Conservation (phyloP, 2,113 vertebrate species). For the Albula goreensis region DNA sequence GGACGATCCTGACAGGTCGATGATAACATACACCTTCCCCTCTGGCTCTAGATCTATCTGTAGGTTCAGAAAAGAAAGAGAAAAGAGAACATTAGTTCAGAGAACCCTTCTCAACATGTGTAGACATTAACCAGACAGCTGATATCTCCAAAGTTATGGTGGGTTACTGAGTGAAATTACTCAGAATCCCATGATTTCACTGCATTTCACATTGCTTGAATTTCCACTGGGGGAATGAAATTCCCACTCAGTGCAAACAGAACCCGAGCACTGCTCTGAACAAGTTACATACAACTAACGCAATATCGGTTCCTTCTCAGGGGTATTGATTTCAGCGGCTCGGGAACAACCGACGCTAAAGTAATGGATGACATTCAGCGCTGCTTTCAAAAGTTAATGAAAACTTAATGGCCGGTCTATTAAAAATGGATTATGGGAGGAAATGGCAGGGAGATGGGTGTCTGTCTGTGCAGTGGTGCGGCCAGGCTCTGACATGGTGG, state of each 20-base stretch:
- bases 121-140: not conserved
- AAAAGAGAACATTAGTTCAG: not conserved
- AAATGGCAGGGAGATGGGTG: constrained; percentile 42
- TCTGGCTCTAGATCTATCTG: constrained; percentile 91
- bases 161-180: not conserved
- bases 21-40: constrained; percentile 86
- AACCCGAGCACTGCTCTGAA: not conserved
- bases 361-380: constrained; percentile 37
- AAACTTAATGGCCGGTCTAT: constrained; percentile 39
- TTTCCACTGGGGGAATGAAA: not conserved
- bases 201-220: not conserved
- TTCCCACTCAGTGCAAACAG: not conserved
- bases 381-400: constrained; percentile 41
- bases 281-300: not conserved
- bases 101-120: not conserved
- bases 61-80: constrained; percentile 50
- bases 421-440: constrained; percentile 46
- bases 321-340: constrained; percentile 33
- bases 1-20: constrained; percentile 84
- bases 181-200: not conserved
- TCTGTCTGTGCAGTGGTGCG: not conserved
- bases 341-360: constrained; percentile 15
- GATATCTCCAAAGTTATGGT: not conserved
- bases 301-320: constrained; percentile 21
- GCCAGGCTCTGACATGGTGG: not conserved